Evolutionary conservation across 2,113 vertebrate genomes (phyloP), one percentile per base, ranked within the genome.

Genomic region (Semnornis frantzii): DNA sequence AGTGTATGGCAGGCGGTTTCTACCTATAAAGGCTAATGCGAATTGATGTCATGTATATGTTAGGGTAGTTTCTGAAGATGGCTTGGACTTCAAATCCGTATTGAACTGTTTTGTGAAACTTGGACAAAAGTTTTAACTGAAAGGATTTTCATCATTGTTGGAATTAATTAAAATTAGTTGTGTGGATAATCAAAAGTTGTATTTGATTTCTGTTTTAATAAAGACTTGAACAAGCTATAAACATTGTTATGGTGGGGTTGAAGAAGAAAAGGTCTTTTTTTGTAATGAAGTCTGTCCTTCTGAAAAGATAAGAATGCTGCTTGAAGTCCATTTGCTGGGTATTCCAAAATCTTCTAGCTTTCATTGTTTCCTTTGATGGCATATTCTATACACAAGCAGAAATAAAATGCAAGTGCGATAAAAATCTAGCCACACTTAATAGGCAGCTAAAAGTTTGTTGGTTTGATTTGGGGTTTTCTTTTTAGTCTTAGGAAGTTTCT

Each of bases 41-140:
- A 95, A 72, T 65, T 82, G 76, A 82, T 89, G 73, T 91, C 59
- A 89, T 39, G n/a, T 79, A 63, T 89, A 88, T 94, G 73, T 93
- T 94, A 89, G 69, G 81, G 74, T 82, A 93, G 92, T 94, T 97
- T 91, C 44, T 81, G 34, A 75, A 75, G 50, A 90, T 58, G 71
- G 87, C 65, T 82, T 95, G 92, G 71, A 87, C 82, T 90, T 93
- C 84, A 95, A 96, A 96, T 76, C 57, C 74, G 65, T 85, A 44
- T 68, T 94, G 66, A 92, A 85, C 76, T 96, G 73, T 89, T 90
- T 85, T 87, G 72, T 87, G 90, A 95, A 96, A 95, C 83, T 74
- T 17, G 33, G 82, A 59, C 42, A 33, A 19, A 76, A 50, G 50
- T 34, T 74, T 71, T 71, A 37, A 80, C 64, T 50, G 3, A 71